Percentiles rank a stretch among this genome's conserved stretches.
phyloP scores from a whole-genome alignment of 1,140 invertebrate species.

The Drosophila arawakana region DNA sequence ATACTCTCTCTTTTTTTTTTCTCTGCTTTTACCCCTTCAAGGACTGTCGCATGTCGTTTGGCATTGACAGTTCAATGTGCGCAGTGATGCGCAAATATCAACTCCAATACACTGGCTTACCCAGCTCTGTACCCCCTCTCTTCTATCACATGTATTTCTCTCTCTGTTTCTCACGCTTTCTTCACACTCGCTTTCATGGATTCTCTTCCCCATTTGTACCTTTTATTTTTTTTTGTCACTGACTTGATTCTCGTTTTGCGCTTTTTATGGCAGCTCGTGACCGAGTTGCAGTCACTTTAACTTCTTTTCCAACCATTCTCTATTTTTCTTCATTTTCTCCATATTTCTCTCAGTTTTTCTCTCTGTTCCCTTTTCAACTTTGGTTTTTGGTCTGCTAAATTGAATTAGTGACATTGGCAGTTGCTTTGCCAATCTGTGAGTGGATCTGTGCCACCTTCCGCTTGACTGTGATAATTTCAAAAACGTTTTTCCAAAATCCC shows the following conservation, averaged over 20 bases:
- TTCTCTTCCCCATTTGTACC: constrained; percentile 4
- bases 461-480: constrained; percentile 73
- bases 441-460: constrained; percentile 60
- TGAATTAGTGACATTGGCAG: constrained; percentile 79
- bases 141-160: no score
- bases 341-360: constrained; percentile 16
- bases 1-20: constrained; percentile 2
- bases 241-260: constrained; percentile 56
- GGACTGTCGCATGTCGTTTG: constrained; percentile 40
- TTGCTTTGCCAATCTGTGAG: constrained; percentile 61
- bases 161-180: background rate
- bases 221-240: constrained; percentile 3
- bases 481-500: constrained; percentile 16
- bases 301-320: constrained; percentile 31
- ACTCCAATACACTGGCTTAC: constrained; percentile 68
- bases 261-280: constrained; percentile 81
- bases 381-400: constrained; percentile 59
- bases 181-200: constrained; percentile 24
- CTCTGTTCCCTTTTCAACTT: constrained; percentile 22
- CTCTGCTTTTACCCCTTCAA: background rate
- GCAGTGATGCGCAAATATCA: constrained; percentile 82
- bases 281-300: constrained; percentile 78
- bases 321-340: constrained; percentile 8
- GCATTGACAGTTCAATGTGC: constrained; percentile 82
- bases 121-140: background rate